Evolutionary conservation across 2,797 vertebrate species (phyloP).

Genomic region (Tiaroga cobitis): DNA sequence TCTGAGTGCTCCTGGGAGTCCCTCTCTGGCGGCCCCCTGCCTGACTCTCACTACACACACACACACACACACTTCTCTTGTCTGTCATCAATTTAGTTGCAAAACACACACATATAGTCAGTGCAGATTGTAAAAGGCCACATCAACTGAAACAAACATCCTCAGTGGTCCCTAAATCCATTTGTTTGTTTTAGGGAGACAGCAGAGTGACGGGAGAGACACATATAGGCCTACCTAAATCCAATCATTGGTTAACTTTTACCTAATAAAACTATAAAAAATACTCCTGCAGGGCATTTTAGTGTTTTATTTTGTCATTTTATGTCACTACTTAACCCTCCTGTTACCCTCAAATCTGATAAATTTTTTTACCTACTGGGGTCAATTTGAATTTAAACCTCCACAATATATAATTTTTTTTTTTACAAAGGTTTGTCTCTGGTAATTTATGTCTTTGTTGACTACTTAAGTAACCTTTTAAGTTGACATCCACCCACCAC

Average conservation of each 20-base stretch:
- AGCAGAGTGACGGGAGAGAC: neutral
- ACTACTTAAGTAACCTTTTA: too few species aligned
- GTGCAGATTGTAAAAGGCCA: slow-evolving; percentile 16
- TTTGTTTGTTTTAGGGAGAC: slow-evolving; percentile 8
- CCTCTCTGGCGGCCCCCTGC: slow-evolving; percentile 58
- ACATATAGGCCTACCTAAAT: neutral
- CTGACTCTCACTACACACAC: slow-evolving; percentile 37
- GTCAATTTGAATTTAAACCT: too few species aligned
- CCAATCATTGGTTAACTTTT: neutral
- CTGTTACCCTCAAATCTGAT: too few species aligned
- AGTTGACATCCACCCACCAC: too few species aligned
- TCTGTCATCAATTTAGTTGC: slow-evolving; percentile 11
- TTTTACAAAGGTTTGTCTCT: too few species aligned
- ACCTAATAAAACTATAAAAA: neutral
- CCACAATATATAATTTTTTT: too few species aligned
- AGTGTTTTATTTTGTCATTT: neutral
- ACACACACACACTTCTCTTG: slow-evolving; percentile 30
- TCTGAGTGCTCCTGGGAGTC: slow-evolving; percentile 64
- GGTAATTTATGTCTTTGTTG: too few species aligned
- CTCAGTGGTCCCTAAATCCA: neutral
- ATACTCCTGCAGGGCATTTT: neutral
- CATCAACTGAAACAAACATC: neutral
- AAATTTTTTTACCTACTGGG: too few species aligned
- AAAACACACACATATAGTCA: slow-evolving; percentile 1
- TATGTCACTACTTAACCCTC: neutral